phyloP scores from a whole-genome alignment of 2,113 vertebrate species.

The Ctenomys sociabilis region DNA sequence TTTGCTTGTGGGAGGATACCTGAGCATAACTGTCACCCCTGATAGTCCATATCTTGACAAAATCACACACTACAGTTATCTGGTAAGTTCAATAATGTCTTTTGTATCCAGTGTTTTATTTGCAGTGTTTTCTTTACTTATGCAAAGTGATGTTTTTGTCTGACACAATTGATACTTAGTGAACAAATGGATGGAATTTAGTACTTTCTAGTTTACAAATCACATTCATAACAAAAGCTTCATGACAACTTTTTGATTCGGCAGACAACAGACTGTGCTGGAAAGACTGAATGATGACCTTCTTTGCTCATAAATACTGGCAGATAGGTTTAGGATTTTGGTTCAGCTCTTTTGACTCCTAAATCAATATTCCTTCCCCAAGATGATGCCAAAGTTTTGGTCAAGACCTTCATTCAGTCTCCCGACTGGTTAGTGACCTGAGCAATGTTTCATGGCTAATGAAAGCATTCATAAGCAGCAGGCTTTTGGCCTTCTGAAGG shows the following conservation, averaged over 20 bases:
- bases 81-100: slow-evolving; percentile 84
- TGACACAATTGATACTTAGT: background rate
- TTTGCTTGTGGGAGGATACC: slow-evolving; percentile 81
- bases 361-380: background rate
- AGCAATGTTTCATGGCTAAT: background rate
- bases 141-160: background rate
- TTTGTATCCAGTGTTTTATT: background rate
- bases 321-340: background rate
- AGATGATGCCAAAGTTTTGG: background rate
- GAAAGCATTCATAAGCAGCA: background rate
- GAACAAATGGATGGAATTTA: background rate
- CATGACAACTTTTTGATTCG: background rate
- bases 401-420: background rate
- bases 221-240: background rate
- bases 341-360: background rate
- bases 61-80: slow-evolving; percentile 86
- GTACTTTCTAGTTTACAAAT: background rate
- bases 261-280: background rate
- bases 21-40: slow-evolving; percentile 85
- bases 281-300: background rate
- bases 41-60: slow-evolving; percentile 81
- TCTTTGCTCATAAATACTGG: background rate
- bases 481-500: background rate
- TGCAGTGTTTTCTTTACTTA: background rate
- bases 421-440: background rate